A percentile compares a stretch with the other conserved stretches of the same genome.
These are phyloP conservation scores for Hypolimnas misippus DNA, from an alignment of 2,888 invertebrate species.

Conservation along the genomic window DNA sequence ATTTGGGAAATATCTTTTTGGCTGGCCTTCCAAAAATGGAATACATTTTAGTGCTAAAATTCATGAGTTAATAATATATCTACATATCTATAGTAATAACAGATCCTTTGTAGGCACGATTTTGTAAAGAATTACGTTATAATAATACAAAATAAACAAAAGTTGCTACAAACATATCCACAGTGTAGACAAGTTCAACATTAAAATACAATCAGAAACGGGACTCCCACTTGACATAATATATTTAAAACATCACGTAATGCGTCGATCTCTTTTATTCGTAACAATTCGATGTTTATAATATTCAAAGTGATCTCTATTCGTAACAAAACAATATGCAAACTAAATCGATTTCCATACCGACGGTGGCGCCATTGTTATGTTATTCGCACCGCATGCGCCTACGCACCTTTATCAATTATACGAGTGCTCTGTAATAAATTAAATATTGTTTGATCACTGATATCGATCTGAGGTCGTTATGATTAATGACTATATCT, in stretches of 20 bases:
- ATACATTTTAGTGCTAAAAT: no score
- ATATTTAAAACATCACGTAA: slow-evolving; percentile 14
- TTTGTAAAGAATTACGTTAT: no score
- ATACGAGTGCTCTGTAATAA: slow-evolving; percentile 67
- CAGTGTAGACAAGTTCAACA: neutral
- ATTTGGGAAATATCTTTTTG: no score
- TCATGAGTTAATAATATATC: no score
- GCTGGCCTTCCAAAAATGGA: no score
- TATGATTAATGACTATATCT: slow-evolving; percentile 78
- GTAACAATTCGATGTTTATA: slow-evolving; percentile 23
- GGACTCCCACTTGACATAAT: slow-evolving; percentile 19
- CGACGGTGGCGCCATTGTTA: slow-evolving; percentile 75
- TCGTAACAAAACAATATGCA: slow-evolving; percentile 47
- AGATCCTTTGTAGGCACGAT: no score
- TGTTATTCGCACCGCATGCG: slow-evolving; percentile 69
- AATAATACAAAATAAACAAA: neutral
- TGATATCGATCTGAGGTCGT: slow-evolving; percentile 72
- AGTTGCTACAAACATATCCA: neutral
- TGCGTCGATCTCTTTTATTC: slow-evolving; percentile 11
- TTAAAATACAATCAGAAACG: neutral
- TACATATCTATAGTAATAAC: no score
- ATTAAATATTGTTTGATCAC: slow-evolving; percentile 78
- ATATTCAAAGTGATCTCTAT: slow-evolving; percentile 33
- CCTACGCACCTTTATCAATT: slow-evolving; percentile 76
- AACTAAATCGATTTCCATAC: slow-evolving; percentile 60